phyloP scores from a whole-genome alignment of 1,140 invertebrate species.

The Panulirus ornatus region DNA sequence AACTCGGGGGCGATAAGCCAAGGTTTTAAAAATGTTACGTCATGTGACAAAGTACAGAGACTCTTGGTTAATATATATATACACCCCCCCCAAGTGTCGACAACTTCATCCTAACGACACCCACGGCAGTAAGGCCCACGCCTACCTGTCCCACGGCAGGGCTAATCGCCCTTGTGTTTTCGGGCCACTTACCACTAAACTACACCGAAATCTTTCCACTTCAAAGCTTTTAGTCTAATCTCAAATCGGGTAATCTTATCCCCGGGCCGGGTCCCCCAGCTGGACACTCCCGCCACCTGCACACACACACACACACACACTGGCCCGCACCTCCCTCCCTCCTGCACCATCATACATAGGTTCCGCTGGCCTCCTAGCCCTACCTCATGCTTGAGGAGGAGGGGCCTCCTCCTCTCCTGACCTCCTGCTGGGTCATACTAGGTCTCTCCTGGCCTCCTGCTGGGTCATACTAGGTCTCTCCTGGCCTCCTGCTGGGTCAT shows the following conservation, averaged over 20 bases:
- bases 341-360: too few relatives aligned
- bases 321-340: too few relatives aligned
- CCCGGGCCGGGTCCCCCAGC: slow-evolving; percentile 34
- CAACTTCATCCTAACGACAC: not conserved
- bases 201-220: slow-evolving; percentile 63
- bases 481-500: not conserved
- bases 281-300: slow-evolving; percentile 25
- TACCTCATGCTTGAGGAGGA: too few relatives aligned
- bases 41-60: slow-evolving; percentile 29
- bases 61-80: slow-evolving; percentile 36
- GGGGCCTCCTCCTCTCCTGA: not conserved
- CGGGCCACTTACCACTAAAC: slow-evolving; percentile 48
- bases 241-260: slow-evolving; percentile 68
- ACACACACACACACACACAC: too few relatives aligned
- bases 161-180: slow-evolving; percentile 43
- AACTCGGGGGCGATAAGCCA: slow-evolving; percentile 21
- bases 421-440: not conserved
- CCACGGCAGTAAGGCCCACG: slow-evolving; percentile 19
- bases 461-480: not conserved
- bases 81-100: not conserved
- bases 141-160: not conserved
- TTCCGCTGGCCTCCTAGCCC: too few relatives aligned
- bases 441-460: too few relatives aligned
- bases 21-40: slow-evolving; percentile 40
- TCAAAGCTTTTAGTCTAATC: slow-evolving; percentile 70